phyloP scores from a whole-genome alignment of 2,113 vertebrate genomes.

The Archilochus colubris region DNA sequence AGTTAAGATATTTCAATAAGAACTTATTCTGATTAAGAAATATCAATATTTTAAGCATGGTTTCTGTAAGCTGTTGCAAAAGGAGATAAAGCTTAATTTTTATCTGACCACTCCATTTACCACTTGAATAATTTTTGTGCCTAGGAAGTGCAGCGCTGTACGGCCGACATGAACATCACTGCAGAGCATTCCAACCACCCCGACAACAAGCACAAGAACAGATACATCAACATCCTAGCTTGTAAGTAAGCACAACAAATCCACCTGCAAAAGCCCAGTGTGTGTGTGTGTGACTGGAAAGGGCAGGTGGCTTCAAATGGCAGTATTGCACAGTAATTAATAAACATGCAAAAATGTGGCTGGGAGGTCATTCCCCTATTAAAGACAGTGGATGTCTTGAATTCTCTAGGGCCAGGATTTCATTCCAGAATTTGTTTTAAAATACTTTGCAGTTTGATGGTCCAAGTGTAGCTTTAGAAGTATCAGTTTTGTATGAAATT shows the following conservation, averaged over 20 bases:
- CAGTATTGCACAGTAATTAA: not conserved
- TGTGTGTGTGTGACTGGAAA: not conserved
- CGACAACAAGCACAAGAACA: constrained; percentile 99
- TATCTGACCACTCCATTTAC: not conserved
- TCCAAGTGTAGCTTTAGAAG: not conserved
- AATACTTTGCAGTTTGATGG: not conserved
- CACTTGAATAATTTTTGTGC: constrained; percentile 24
- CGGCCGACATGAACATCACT: constrained; percentile 95
- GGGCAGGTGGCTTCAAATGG: not conserved
- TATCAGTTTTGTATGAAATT: not conserved
- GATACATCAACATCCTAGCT: constrained; percentile 99
- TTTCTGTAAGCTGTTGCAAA: not conserved
- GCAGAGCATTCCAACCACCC: constrained; percentile 98
- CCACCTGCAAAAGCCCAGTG: not conserved
- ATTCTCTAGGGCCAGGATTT: not conserved
- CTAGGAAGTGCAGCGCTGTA: constrained; percentile 96
- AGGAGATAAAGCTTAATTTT: not conserved
- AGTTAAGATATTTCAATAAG: not conserved
- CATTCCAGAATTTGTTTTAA: not conserved
- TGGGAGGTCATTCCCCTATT: not conserved
- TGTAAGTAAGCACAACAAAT: constrained; percentile 82
- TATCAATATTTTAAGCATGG: not conserved
- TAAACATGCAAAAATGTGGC: not conserved
- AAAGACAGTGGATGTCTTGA: not conserved
- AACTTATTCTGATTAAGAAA: not conserved